These are phyloP conservation scores for Prunella strophiata DNA, from an alignment of 2,797 vertebrate species.

Conservation along the genomic window DNA sequence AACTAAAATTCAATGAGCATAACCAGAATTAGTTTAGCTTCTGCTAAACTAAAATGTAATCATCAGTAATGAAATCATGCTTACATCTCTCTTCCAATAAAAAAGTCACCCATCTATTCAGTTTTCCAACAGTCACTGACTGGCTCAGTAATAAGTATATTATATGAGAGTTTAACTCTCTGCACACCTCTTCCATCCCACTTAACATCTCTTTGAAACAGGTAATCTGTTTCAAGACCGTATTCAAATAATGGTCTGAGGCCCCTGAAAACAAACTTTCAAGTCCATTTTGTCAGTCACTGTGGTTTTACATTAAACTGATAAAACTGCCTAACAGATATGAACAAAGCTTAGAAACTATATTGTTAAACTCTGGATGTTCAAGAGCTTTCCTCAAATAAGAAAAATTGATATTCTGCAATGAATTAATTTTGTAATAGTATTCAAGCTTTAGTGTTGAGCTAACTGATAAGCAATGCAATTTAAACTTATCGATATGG, in stretches of 20 bases:
- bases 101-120: neutral
- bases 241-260: neutral
- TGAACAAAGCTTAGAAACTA: neutral
- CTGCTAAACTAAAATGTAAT: neutral
- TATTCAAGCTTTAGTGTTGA: neutral
- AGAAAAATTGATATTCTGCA: neutral
- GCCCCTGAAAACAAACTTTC: neutral
- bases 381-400: neutral
- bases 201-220: neutral
- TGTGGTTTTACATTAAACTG: neutral
- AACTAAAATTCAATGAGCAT: neutral
- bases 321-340: neutral
- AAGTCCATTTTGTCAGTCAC: neutral
- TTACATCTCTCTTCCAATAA: neutral
- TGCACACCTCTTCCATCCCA: neutral
- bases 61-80: neutral
- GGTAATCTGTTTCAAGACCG: neutral
- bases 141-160: neutral
- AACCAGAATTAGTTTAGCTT: neutral
- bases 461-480: neutral
- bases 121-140: neutral
- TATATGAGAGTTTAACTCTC: neutral
- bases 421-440: neutral
- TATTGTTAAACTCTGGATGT: neutral
- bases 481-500: neutral